These are phyloP conservation scores for Oreonectes daqikongensis DNA, from an alignment of 2,797 vertebrate genomes.

Conservation along the genomic window DNA sequence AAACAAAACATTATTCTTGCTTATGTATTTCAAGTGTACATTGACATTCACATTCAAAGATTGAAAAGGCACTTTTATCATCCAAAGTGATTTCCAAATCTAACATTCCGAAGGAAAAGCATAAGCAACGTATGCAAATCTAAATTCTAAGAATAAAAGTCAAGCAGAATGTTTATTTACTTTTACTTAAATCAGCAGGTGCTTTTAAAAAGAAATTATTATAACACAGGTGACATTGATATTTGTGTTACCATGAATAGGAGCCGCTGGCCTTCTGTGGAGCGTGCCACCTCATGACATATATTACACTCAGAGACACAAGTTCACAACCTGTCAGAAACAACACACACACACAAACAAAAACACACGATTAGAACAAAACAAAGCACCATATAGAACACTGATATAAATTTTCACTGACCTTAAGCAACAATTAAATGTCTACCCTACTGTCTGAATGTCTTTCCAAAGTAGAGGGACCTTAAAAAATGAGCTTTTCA, in stretches of 20 bases:
- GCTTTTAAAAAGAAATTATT: background rate
- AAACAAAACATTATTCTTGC: background rate
- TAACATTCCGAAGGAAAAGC: background rate
- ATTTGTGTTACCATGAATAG: conserved; percentile 21
- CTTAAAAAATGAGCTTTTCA: too few species aligned
- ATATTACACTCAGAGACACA: conserved; percentile 63
- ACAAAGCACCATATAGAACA: background rate
- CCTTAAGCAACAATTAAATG: too few species aligned
- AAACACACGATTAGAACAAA: conserved; percentile 22
- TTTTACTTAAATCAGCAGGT: background rate
- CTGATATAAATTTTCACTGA: too few species aligned
- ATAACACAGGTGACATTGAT: background rate
- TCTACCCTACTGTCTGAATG: too few species aligned
- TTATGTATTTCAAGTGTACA: background rate
- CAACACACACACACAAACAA: conserved; percentile 26
- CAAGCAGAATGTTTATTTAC: too few species aligned
- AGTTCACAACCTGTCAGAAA: conserved; percentile 30
- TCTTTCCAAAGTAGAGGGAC: too few species aligned
- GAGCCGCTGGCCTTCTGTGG: conserved; percentile 50
- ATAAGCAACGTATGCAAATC: background rate
- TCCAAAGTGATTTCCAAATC: too few species aligned
- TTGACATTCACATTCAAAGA: background rate
- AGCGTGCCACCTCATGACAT: conserved; percentile 47
- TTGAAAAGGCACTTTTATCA: too few species aligned
- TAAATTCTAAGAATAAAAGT: background rate